Evolutionary conservation across 2,888 invertebrate species (phyloP).

Genomic region (Dexiosoma caninum): DNA sequence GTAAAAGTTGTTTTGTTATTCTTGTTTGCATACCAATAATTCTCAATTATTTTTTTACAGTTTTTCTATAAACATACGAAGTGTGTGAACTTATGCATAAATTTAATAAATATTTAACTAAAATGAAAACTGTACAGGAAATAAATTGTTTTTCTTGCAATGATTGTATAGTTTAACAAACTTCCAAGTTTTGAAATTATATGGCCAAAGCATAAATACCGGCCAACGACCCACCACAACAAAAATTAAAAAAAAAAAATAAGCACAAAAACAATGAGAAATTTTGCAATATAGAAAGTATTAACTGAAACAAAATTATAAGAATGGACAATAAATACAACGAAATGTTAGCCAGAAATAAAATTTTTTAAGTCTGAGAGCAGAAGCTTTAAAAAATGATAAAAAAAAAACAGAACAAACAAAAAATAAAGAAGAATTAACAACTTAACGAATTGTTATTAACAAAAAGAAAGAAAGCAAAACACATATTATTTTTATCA

Average conservation of each 20-base stretch:
- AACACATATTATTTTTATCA: slow-evolving; percentile 24
- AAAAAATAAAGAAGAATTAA: not conserved
- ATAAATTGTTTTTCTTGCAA: not conserved
- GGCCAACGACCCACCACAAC: slow-evolving; percentile 62
- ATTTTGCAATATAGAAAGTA: not conserved
- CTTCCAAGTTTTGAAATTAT: slow-evolving; percentile 32
- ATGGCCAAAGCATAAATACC: slow-evolving; percentile 37
- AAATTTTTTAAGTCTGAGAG: not conserved
- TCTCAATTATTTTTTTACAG: no score
- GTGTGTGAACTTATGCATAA: no score
- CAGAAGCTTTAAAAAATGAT: not conserved
- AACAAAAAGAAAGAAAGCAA: slow-evolving; percentile 7
- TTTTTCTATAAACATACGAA: no score
- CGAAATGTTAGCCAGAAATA: slow-evolving; percentile 20
- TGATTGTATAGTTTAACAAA: not conserved
- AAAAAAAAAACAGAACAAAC: not conserved
- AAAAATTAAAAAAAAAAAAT: slow-evolving; percentile 1
- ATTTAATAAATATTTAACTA: no score
- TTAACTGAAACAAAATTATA: not conserved
- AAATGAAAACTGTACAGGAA: slow-evolving; percentile 1
- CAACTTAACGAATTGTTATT: slow-evolving; percentile 29
- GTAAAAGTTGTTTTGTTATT: no score
- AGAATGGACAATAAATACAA: slow-evolving; percentile 24
- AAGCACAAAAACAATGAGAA: not conserved
- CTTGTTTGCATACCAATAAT: no score